These are phyloP conservation scores for Meteorus sp. DNA, from an alignment of 1,140 invertebrate genomes.

Conservation along the genomic window DNA sequence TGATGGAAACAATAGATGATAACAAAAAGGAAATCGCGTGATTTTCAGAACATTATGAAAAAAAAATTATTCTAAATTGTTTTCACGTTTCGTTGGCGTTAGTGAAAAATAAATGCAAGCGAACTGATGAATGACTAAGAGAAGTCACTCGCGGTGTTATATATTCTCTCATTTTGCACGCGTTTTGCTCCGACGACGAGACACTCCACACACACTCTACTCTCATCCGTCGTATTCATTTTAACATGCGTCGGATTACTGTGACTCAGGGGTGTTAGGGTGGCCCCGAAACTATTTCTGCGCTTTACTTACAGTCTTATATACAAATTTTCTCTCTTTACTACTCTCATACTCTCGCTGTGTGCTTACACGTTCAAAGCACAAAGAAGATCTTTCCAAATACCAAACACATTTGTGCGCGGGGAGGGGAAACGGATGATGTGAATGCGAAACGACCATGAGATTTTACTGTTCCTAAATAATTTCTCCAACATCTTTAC, in stretches of 20 bases:
- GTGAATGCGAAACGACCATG: not conserved
- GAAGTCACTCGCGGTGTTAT: slow-evolving; percentile 2
- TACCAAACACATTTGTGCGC: not conserved
- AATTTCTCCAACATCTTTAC: no score
- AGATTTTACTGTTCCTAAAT: not conserved
- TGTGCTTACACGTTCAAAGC: not conserved
- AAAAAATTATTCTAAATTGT: no score
- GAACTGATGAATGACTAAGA: slow-evolving; percentile 23
- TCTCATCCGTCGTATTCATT: slow-evolving; percentile 9
- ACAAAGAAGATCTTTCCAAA: not conserved
- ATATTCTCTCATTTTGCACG: not conserved
- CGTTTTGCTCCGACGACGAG: not conserved
- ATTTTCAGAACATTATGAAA: no score
- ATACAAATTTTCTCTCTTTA: not conserved
- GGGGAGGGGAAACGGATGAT: not conserved
- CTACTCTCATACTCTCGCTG: not conserved
- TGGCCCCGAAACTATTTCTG: slow-evolving; percentile 25
- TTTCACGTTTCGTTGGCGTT: no score
- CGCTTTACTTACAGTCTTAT: slow-evolving; percentile 2
- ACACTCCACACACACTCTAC: not conserved
- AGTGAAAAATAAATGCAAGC: not conserved
- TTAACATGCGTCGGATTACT: slow-evolving; percentile 1
- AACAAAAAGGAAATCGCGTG: no score
- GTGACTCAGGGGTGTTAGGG: slow-evolving; percentile 23
- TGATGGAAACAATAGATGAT: no score